Percentiles rank a stretch among this genome's conserved stretches.
Conservation (phyloP, 2,113 vertebrate species). For the Tringa solitaria region DNA sequence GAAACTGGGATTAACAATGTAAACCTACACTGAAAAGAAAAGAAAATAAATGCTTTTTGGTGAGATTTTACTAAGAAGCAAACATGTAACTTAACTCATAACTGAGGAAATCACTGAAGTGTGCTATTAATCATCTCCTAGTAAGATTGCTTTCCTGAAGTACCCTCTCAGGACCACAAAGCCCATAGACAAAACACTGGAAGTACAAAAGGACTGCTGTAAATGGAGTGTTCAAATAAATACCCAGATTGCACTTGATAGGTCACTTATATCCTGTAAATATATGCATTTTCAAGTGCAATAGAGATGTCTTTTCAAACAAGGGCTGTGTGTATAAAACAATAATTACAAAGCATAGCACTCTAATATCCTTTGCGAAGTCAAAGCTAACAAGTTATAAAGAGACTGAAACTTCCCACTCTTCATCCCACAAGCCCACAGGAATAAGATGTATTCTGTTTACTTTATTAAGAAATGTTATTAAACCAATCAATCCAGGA, state of each 20-base stretch:
- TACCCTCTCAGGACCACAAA: neutral
- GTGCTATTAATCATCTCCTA: neutral
- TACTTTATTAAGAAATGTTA: slow-evolving; percentile 33
- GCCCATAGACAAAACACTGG: neutral
- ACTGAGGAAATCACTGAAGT: neutral
- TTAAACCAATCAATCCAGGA: slow-evolving; percentile 53
- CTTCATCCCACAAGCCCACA: neutral
- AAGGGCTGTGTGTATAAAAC: neutral
- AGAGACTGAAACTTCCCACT: neutral
- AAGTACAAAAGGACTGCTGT: neutral
- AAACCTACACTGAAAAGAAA: neutral
- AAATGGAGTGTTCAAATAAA: neutral
- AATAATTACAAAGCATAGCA: neutral
- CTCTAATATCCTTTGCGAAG: neutral
- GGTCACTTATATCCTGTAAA: neutral
- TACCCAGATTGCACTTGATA: neutral
- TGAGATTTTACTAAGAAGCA: neutral
- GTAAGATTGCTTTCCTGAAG: neutral
- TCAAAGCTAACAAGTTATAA: neutral
- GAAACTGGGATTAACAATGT: neutral
- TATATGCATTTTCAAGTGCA: neutral
- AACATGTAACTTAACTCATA: neutral
- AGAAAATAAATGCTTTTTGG: fast-evolving
- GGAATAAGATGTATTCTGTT: neutral
- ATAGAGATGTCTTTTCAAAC: neutral